phyloP scores from a whole-genome alignment of 2,797 vertebrate genomes.

The Epinephelus coioides region DNA sequence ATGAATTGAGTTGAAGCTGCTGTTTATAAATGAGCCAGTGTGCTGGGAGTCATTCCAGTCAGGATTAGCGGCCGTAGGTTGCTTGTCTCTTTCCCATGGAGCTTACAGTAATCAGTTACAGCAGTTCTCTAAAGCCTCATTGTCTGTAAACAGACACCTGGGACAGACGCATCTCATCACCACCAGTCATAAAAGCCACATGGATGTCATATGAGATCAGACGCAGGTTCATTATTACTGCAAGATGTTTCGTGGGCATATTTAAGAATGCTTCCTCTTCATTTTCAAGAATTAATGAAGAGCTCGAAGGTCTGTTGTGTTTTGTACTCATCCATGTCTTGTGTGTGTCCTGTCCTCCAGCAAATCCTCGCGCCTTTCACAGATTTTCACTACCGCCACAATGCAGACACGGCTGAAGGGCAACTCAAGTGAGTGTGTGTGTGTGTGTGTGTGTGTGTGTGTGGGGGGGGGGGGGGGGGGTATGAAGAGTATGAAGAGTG shows the following conservation, averaged over 20 bases:
- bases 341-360: slow-evolving; percentile 82
- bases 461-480: not conserved
- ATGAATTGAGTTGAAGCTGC: slow-evolving; percentile 21
- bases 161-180: slow-evolving; percentile 32
- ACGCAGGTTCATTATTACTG: slow-evolving; percentile 24
- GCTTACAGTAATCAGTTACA: slow-evolving; percentile 70
- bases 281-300: slow-evolving; percentile 10
- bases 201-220: slow-evolving; percentile 47
- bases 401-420: slow-evolving; percentile 96
- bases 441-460: slow-evolving; percentile 90
- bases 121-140: slow-evolving; percentile 49
- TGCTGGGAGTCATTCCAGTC: slow-evolving; percentile 46
- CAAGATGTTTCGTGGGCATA: slow-evolving; percentile 8
- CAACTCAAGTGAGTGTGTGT: slow-evolving; percentile 95
- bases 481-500: slow-evolving; percentile 17
- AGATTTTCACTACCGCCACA: slow-evolving; percentile 99
- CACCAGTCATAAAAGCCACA: slow-evolving; percentile 34
- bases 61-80: slow-evolving; percentile 49
- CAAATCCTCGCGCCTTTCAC: slow-evolving; percentile 99
- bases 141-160: slow-evolving; percentile 67
- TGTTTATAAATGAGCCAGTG: slow-evolving; percentile 42
- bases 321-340: slow-evolving; percentile 20
- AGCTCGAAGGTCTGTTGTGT: not conserved
- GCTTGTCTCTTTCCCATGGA: slow-evolving; percentile 67
- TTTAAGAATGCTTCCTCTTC: not conserved